Base-by-base conservation (phyloP, 2,888 invertebrate species). In the Callimorpha dominula region DNA sequence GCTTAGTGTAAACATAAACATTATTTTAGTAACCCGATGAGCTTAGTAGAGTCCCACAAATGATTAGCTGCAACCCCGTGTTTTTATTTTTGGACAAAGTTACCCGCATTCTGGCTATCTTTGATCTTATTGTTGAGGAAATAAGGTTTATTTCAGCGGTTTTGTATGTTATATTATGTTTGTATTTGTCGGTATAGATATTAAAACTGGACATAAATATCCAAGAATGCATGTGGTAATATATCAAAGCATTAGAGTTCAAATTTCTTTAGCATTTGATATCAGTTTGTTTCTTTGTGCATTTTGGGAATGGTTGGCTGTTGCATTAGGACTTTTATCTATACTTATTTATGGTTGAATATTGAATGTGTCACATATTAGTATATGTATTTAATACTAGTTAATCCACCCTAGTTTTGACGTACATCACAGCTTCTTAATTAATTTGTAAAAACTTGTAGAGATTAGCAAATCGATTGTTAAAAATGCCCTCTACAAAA, bases 1-100 rank as follows among this genome's bases (percentile, higher is more conserved):
- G 92, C 93, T 89, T 86, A 86, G 81, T 87, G 90, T 89, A 94
- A 94, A 95, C 89, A 94, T 90, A 94, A 95, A 95, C 95, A 95
- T 95, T 95, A 94, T 95, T 95, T 89, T 92, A 94, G 95, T 95
- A 95, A 95, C 90, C 89, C 92, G 94, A 95, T 94, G 91, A 95
- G 93, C 93, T 93, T 91, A 92, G 86, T 83, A 85, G 85, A 88
- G 88, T 92, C 93, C 91, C 93, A 92, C 91, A 89, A 87, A 86
- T 90, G 94, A 94, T 94, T 94, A 94, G 87, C 83, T 79, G 20
- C 72, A 81, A 81, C 91, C 92, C 90, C 86, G 79, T 78, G 84
- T 87, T 76, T 83, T 75, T 73, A 74, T 81, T 76, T 74, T 63
- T 20, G 11, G 9, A 2, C 68, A 66, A 42, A 67, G 63, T 68